Percentiles rank a stretch among this genome's conserved stretches.
Evolutionary conservation across 2,888 invertebrate genomes (phyloP).

Genomic region (Cantharis flavilabris): DNA sequence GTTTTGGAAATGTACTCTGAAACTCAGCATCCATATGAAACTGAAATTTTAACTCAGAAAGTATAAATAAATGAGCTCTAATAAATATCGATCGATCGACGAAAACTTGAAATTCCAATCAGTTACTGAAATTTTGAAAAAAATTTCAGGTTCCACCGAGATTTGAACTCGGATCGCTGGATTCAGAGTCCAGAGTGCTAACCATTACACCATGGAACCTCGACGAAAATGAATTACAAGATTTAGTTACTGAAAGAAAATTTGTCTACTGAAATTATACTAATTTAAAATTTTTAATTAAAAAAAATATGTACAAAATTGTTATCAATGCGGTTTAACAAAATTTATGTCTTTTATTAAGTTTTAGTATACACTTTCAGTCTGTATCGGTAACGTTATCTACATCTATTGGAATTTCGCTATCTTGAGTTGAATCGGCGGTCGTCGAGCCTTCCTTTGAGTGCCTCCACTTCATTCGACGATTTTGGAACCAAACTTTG

Average conservation of each 20-base stretch:
- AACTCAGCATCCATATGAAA: too few relatives aligned
- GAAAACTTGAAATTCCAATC: not conserved
- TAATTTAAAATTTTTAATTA: not conserved
- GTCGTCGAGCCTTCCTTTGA: slow-evolving; percentile 50
- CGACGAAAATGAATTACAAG: not conserved
- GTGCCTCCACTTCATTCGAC: slow-evolving; percentile 57
- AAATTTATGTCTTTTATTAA: not conserved
- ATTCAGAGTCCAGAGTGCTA: slow-evolving; percentile 81
- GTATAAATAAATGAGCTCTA: not conserved
- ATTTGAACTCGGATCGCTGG: slow-evolving; percentile 81
- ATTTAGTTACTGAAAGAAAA: not conserved
- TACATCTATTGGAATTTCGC: slow-evolving; percentile 53
- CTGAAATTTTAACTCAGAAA: not conserved
- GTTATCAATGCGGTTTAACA: not conserved
- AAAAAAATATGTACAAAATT: not conserved
- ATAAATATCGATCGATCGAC: not conserved
- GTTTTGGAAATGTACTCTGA: too few relatives aligned
- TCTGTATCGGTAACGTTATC: slow-evolving; percentile 50
- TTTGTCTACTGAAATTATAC: not conserved
- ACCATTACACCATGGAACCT: slow-evolving; percentile 77
- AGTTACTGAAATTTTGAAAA: not conserved
- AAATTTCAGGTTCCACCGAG: slow-evolving; percentile 67
- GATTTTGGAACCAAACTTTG: slow-evolving; percentile 92
- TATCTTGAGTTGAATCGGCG: slow-evolving; percentile 52
- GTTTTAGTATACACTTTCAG: slow-evolving; percentile 14